Conservation (phyloP, 2,113 vertebrate species). For the Catharus bicknelli region DNA sequence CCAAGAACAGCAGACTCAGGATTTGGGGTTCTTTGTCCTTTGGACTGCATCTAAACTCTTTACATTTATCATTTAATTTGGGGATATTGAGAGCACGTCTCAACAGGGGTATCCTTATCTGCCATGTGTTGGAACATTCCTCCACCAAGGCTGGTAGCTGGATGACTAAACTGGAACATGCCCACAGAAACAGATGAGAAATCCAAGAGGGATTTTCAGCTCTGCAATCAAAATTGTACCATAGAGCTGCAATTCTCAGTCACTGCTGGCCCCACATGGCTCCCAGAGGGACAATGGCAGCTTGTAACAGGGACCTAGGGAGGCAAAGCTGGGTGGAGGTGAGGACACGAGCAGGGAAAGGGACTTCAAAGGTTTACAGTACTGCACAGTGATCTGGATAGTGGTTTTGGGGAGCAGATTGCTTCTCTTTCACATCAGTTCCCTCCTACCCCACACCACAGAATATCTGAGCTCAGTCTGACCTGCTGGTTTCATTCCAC, state of each 20-base stretch:
- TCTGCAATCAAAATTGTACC: background rate
- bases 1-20: background rate
- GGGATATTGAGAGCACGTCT: background rate
- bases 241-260: background rate
- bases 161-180: background rate
- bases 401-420: background rate
- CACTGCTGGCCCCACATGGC: background rate
- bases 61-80: background rate
- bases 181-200: background rate
- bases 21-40: background rate
- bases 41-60: background rate
- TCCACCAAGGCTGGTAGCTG: background rate
- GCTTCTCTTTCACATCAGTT: background rate
- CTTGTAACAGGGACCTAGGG: background rate
- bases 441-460: fast-evolving
- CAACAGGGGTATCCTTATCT: background rate
- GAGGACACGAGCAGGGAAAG: background rate
- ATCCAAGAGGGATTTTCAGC: background rate
- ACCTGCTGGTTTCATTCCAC: background rate
- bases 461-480: background rate
- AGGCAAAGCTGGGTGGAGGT: background rate
- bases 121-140: background rate
- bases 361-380: background rate
- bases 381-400: background rate
- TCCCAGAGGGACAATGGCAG: background rate